Percentiles rank a stretch among this genome's conserved stretches.
These are phyloP conservation scores for Deladenus siricidicola DNA, from an alignment of 2,888 invertebrate genomes.

Conservation along the genomic window DNA sequence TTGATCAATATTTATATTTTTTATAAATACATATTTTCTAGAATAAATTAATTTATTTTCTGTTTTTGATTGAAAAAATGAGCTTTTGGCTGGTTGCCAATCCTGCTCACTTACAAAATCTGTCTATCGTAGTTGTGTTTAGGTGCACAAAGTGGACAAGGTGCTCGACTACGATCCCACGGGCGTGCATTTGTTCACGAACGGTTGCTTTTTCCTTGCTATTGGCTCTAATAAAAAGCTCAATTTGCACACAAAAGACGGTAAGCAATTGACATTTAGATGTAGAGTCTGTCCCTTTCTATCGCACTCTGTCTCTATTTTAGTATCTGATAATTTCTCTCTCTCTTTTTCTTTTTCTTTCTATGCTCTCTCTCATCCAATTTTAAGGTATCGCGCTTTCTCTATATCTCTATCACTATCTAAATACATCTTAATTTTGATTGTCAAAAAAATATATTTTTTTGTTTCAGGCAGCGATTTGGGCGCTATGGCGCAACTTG, in stretches of 20 bases:
- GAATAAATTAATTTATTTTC: neutral
- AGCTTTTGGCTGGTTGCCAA: no score
- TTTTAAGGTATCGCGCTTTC: no score
- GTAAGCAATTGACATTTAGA: constrained; percentile 12
- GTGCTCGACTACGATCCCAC: constrained; percentile 68
- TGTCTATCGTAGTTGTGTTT: constrained; percentile 2
- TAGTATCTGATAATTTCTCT: no score
- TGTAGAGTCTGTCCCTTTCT: no score
- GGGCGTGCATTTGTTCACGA: constrained; percentile 66
- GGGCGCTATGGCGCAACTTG: constrained; percentile 67
- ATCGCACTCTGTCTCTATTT: no score
- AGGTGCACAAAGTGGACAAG: constrained; percentile 32
- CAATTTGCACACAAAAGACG: constrained; percentile 70
- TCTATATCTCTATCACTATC: no score
- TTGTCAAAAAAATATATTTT: no score
- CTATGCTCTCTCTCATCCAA: no score
- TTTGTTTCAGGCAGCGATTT: constrained; percentile 59
- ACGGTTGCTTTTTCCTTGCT: constrained; percentile 73
- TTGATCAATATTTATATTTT: no score
- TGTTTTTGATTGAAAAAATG: no score
- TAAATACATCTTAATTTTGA: no score
- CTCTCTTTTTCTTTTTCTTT: no score
- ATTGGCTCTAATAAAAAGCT: constrained; percentile 72
- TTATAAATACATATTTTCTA: neutral
- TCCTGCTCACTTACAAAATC: neutral